phyloP scores from a whole-genome alignment of 2,888 invertebrate genomes.

The Lypha dubia region DNA sequence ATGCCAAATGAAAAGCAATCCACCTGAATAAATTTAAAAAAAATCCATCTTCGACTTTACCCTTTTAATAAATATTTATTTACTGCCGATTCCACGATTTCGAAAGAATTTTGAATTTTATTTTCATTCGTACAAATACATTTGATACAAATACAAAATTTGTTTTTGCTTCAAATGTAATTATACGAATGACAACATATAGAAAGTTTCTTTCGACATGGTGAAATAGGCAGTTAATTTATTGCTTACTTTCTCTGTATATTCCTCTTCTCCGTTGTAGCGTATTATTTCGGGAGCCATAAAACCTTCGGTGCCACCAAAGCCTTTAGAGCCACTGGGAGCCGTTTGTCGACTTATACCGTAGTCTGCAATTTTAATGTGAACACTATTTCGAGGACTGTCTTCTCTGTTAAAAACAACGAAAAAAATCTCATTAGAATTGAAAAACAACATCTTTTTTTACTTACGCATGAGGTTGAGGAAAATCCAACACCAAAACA shows the following conservation, averaged over 20 bases:
- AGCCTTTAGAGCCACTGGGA: constrained; percentile 97
- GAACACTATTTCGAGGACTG: constrained; percentile 88
- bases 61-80: neutral
- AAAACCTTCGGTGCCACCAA: constrained; percentile 99
- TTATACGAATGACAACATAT: too few species aligned
- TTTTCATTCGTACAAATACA: too few species aligned
- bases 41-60: neutral
- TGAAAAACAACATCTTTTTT: too few species aligned
- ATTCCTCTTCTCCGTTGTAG: constrained; percentile 99
- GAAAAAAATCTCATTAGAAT: neutral
- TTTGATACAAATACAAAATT: too few species aligned
- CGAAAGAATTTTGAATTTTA: too few species aligned
- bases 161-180: neutral
- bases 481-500: constrained; percentile 98
- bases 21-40: constrained; percentile 85
- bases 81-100: too few species aligned
- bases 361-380: constrained; percentile 98
- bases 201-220: too few species aligned
- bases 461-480: constrained; percentile 86
- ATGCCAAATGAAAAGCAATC: constrained; percentile 99
- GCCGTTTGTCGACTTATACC: constrained; percentile 95
- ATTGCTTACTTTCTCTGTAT: constrained; percentile 93
- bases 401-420: constrained; percentile 83
- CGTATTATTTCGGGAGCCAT: constrained; percentile 99
- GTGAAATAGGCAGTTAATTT: too few species aligned